Conservation (phyloP, 2,113 vertebrate genomes). For the Halcyon senegalensis region DNA sequence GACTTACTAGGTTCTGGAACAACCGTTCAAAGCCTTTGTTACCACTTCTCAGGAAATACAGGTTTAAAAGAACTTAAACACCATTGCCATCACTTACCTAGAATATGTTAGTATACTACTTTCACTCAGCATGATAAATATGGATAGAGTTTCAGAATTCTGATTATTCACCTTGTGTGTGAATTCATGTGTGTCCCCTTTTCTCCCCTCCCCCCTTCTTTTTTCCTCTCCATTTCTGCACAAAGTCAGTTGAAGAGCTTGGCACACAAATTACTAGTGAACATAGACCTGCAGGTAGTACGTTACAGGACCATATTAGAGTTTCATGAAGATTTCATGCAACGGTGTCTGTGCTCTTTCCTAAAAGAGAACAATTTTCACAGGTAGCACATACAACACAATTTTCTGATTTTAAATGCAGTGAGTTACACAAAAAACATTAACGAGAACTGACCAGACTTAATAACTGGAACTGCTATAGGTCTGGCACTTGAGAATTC, state of each 20-base stretch:
- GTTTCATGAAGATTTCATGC: conserved; percentile 6
- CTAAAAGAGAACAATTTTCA: neutral
- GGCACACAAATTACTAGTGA: neutral
- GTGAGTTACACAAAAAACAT: conserved; percentile 24
- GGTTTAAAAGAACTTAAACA: conserved; percentile 39
- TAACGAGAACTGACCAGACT: conserved; percentile 44
- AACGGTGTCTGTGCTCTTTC: conserved; percentile 3
- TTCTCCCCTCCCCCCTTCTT: no score
- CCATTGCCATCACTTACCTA: conserved; percentile 7
- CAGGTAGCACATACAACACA: conserved; percentile 1
- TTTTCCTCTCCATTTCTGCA: neutral
- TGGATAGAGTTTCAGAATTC: neutral
- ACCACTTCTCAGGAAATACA: neutral
- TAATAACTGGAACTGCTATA: conserved; percentile 37
- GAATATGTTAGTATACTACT: neutral
- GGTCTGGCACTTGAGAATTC: conserved; percentile 64
- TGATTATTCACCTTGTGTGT: neutral
- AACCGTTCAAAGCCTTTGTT: neutral
- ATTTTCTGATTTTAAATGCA: conserved; percentile 11
- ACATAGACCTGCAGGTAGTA: neutral
- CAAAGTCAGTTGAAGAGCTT: neutral
- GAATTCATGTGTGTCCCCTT: neutral
- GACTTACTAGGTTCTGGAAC: neutral
- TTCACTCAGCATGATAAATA: neutral
- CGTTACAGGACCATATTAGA: neutral